Percentiles rank a stretch among this genome's conserved stretches.
phyloP scores from a whole-genome alignment of 30 jellyfish, hydroid and myxozoan species.

The Hydractinia echinata region DNA sequence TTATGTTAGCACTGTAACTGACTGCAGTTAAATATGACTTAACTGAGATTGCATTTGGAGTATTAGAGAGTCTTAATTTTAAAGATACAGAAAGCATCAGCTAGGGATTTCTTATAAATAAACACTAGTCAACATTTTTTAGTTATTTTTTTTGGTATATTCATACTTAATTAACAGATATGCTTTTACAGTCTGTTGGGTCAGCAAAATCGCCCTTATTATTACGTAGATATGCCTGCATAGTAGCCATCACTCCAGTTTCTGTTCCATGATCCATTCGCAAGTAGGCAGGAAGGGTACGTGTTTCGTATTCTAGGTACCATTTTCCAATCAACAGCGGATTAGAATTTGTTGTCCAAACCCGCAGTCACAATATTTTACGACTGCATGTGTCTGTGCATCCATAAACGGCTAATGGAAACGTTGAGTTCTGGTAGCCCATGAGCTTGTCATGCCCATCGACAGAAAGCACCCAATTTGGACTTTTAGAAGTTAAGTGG shows the following conservation, averaged over 20 bases:
- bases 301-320: slow-evolving; percentile 48
- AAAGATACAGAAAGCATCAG: too few species aligned
- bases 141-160: too few species aligned
- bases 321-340: slow-evolving; percentile 46
- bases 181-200: too few species aligned
- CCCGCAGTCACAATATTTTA: slow-evolving; percentile 29
- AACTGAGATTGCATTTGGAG: too few species aligned
- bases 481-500: slow-evolving; percentile 30
- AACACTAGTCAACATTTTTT: too few species aligned
- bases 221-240: neutral
- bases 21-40: too few species aligned
- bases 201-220: neutral
- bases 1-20: too few species aligned
- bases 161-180: too few species aligned
- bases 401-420: slow-evolving; percentile 60
- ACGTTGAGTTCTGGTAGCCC: slow-evolving; percentile 55
- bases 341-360: slow-evolving; percentile 38
- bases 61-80: too few species aligned
- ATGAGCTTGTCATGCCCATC: slow-evolving; percentile 66
- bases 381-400: slow-evolving; percentile 55
- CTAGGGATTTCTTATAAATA: too few species aligned
- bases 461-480: slow-evolving; percentile 32
- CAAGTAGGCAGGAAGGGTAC: slow-evolving; percentile 16
- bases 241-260: slow-evolving; percentile 41
- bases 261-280: slow-evolving; percentile 53